A percentile compares a stretch with the other conserved stretches of the same genome.
Conservation (phyloP, 2,888 invertebrate species). For the Eretmocerus hayati region DNA sequence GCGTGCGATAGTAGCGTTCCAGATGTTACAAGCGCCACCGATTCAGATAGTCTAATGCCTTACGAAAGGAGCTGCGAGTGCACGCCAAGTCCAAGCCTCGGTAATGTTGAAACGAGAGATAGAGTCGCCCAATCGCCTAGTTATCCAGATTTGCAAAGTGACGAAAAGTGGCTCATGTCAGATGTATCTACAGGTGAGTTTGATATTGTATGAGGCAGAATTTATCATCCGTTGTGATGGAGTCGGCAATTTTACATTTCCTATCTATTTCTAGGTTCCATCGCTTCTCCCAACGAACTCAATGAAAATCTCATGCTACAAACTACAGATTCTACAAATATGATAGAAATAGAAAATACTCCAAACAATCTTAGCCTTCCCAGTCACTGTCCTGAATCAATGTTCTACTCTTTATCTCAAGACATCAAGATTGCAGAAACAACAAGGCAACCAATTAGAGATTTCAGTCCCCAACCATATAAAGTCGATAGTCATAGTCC, state of each 20-base stretch:
- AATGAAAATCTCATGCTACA: constrained; percentile 1
- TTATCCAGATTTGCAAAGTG: neutral
- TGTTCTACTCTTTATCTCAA: constrained; percentile 7
- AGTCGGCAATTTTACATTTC: too few relatives aligned
- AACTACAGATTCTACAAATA: neutral
- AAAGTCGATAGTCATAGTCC: neutral
- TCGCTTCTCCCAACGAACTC: neutral
- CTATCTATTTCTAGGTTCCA: constrained; percentile 1
- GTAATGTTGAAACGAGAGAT: constrained; percentile 1
- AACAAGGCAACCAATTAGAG: neutral
- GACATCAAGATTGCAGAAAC: neutral
- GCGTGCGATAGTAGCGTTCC: constrained; percentile 22
- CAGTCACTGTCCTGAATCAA: constrained; percentile 5
- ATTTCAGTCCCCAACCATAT: constrained; percentile 2
- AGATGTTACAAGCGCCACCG: constrained; percentile 27
- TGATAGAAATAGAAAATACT: constrained; percentile 2
- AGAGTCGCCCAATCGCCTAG: constrained; percentile 3
- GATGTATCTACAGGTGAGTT: constrained; percentile 12
- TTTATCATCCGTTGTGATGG: too few relatives aligned
- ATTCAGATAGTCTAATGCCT: constrained; percentile 43
- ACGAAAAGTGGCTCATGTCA: constrained; percentile 14
- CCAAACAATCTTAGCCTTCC: constrained; percentile 1
- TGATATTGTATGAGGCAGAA: neutral
- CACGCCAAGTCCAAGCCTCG: constrained; percentile 35
- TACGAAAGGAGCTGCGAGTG: constrained; percentile 41